phyloP scores from a whole-genome alignment of 2,797 vertebrate species.

The Acanthornis magna region DNA sequence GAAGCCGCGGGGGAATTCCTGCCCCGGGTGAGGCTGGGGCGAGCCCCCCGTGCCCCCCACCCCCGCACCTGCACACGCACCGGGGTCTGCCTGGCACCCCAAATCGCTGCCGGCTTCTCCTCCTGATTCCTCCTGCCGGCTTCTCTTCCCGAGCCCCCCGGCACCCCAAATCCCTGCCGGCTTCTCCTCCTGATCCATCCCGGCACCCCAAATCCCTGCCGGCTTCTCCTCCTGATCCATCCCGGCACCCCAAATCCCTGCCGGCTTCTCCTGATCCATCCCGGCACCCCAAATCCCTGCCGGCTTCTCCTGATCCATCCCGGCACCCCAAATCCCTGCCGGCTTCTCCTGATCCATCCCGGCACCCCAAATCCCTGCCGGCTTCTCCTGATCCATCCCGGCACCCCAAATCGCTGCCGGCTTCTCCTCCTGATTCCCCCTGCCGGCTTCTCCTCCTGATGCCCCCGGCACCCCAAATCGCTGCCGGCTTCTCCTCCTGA shows the following conservation, averaged over 20 bases:
- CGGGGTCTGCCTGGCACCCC: not conserved
- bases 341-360: no score
- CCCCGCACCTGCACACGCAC: not conserved
- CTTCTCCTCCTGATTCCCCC: not conserved
- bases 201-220: not conserved
- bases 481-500: no score
- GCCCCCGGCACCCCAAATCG: no score
- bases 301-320: no score
- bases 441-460: no score
- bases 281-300: not conserved
- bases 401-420: not conserved
- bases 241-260: not conserved
- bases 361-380: not conserved
- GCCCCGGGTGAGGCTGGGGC: not conserved
- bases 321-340: not conserved
- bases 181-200: no score
- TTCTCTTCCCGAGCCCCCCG: no score
- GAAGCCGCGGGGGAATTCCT: not conserved
- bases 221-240: no score
- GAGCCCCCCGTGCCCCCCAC: not conserved
- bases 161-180: not conserved
- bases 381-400: not conserved
- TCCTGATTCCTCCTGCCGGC: no score
- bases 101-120: not conserved
- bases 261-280: no score